Conservation (phyloP, 2,888 invertebrate species). For the Drosophila quasianomalipes region DNA sequence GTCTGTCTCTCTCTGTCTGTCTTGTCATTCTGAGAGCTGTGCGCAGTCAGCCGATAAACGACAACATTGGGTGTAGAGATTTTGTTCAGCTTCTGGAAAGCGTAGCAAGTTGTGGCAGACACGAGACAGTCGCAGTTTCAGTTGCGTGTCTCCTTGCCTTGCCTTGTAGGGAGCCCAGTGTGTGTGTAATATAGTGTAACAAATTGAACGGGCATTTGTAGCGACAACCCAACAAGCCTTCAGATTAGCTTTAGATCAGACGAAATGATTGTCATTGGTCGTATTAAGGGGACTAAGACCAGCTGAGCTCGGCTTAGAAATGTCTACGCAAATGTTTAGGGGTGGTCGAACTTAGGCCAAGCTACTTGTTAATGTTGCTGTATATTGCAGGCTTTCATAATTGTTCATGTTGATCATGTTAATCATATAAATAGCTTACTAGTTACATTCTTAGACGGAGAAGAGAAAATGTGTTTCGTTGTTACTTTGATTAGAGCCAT, state of each 20-base stretch:
- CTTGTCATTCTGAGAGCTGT: conserved; percentile 62
- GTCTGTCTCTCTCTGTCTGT: conserved; percentile 4
- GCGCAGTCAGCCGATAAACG: conserved; percentile 67
- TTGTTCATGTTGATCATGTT: not conserved
- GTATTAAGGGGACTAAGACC: not conserved
- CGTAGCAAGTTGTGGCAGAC: conserved; percentile 76
- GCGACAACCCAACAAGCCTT: conserved; percentile 69
- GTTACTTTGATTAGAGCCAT: not conserved
- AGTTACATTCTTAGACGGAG: not conserved
- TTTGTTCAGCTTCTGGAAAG: conserved; percentile 84
- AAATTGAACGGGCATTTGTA: conserved; percentile 75
- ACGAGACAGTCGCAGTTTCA: conserved; percentile 47
- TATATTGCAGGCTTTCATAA: not conserved
- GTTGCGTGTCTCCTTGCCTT: conserved; percentile 30
- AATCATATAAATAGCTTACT: not conserved
- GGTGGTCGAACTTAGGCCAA: not conserved
- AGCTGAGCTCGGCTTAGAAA: conserved; percentile 7
- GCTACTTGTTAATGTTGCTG: not conserved
- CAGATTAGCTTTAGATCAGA: conserved; percentile 28
- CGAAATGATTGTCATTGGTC: conserved; percentile 3
- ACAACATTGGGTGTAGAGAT: conserved; percentile 82
- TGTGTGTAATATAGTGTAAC: conserved; percentile 72
- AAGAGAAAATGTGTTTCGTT: accelerated
- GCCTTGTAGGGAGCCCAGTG: conserved; percentile 8
- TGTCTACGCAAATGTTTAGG: not conserved